Base-by-base conservation (phyloP, 2,888 invertebrate species). In the Troglohyphantes excavatus region DNA sequence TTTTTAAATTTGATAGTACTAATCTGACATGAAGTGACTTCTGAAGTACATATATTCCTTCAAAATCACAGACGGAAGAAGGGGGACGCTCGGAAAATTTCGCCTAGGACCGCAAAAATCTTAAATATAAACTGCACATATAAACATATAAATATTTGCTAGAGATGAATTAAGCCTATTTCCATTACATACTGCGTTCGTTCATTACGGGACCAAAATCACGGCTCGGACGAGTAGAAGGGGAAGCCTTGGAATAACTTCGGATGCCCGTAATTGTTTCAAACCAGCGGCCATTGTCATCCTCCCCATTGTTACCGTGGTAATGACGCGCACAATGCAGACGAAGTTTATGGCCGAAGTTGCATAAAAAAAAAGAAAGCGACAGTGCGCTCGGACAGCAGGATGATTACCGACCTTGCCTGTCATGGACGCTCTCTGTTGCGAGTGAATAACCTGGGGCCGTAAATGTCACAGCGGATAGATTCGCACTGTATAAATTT, bases 361-460 rank as follows among this genome's bases (percentile, higher is more conserved):
- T 13, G 13, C 39, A 39, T n/a, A 17, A 27, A 78, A 78, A n/a
- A n/a, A 13, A n/a, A 17, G 53, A 53, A n/a, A 53, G 33, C 33
- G 9, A 9, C 3, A n/a, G n/a, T n/a, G n/a, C n/a, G 39, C 13
- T 39, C 39, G 59, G 17, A 61, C 61, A 59, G 61, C 61, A 11
- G 33, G 39, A 23, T 23, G n/a, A 26, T 33, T 17, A 70, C 29
- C 23, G 82, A 6, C 82, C 82, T 82, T 61, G 82, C 70, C 61
- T 72, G 82, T 82, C 72, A 72, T 21, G 68, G 82, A 23, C 39
- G 19, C 33, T 39, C n/a, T 21, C 39, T 33, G 53, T 78, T 82
- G 27, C 61, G 21, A 68, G 27, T 70, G 70, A 82, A 72, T 70
- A 61, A 61, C 26, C 46, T 6, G 3, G 7, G 53, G n/a, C 39